These are phyloP conservation scores for Tetrax tetrax DNA, from an alignment of 2,113 vertebrate genomes.

Conservation along the genomic window DNA sequence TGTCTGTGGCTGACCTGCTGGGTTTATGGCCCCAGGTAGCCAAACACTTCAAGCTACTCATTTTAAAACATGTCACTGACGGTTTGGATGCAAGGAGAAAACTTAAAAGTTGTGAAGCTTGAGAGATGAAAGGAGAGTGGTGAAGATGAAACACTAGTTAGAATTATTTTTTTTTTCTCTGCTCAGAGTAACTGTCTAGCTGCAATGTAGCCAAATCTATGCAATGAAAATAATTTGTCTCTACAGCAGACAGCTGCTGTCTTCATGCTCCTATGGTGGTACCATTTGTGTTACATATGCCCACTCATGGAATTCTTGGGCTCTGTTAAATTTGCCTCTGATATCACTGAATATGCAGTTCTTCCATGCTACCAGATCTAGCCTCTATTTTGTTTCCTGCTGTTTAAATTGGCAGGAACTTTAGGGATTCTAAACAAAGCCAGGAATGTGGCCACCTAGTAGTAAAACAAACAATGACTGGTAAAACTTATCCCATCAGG, in stretches of 20 bases:
- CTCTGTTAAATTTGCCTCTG: background rate
- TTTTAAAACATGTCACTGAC: conserved; percentile 17
- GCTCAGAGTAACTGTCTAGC: background rate
- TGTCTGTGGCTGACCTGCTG: conserved; percentile 33
- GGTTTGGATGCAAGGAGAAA: background rate
- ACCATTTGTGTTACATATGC: conserved; percentile 13
- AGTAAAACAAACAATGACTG: background rate
- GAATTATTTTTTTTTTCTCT: background rate
- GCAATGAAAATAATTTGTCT: conserved; percentile 13
- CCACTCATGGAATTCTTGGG: background rate
- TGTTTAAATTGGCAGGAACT: background rate
- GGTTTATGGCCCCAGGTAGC: conserved; percentile 28
- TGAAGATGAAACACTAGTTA: background rate
- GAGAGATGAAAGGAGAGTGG: background rate
- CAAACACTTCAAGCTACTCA: conserved; percentile 24
- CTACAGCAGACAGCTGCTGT: conserved; percentile 44
- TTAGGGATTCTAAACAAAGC: background rate
- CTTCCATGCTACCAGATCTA: background rate
- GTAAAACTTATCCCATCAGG: background rate
- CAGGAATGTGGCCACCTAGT: background rate
- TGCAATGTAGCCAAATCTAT: conserved; percentile 15
- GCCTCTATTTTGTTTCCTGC: background rate
- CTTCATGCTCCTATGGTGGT: conserved; percentile 12
- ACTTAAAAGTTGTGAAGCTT: conserved; percentile 8
- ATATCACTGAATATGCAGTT: background rate